A percentile compares a stretch with the other conserved stretches of the same genome.
Evolutionary conservation across 2,888 invertebrate genomes (phyloP).

Genomic region (Lymantria dispar): DNA sequence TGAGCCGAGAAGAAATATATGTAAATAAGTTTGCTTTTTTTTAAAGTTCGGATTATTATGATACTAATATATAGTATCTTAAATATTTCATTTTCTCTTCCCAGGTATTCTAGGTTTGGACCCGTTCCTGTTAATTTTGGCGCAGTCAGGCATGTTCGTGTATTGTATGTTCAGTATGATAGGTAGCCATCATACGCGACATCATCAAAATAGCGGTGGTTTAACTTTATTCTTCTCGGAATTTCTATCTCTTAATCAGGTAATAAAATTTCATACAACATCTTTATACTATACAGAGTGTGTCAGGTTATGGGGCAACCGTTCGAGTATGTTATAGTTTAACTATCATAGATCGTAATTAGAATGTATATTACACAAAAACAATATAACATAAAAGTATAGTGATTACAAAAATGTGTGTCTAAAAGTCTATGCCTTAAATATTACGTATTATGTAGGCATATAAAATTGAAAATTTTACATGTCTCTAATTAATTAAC

Average conservation of each 20-base stretch:
- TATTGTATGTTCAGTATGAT: slow-evolving; percentile 94
- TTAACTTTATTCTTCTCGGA: slow-evolving; percentile 87
- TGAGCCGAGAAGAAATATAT: neutral
- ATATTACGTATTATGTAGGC: no score
- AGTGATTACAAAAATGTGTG: no score
- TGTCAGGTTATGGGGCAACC: no score
- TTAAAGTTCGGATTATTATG: neutral
- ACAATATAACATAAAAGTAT: no score
- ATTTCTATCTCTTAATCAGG: slow-evolving; percentile 88
- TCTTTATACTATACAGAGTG: no score
- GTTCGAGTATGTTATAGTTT: no score
- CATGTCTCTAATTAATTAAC: no score
- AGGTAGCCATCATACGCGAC: slow-evolving; percentile 86
- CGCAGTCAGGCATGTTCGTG: slow-evolving; percentile 94
- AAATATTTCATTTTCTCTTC: slow-evolving; percentile 7
- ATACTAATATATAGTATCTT: neutral
- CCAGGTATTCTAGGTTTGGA: slow-evolving; percentile 84
- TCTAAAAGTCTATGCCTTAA: no score
- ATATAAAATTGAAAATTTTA: no score
- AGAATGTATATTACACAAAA: no score
- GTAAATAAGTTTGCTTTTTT: neutral
- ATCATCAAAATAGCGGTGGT: slow-evolving; percentile 79
- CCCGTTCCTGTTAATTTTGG: slow-evolving; percentile 91
- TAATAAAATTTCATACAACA: slow-evolving; percentile 21
- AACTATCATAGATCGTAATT: no score